Evolutionary conservation across 2,888 invertebrate species (phyloP), one percentile per base, ranked within the genome.

Genomic region (Miltochrista miniata): DNA sequence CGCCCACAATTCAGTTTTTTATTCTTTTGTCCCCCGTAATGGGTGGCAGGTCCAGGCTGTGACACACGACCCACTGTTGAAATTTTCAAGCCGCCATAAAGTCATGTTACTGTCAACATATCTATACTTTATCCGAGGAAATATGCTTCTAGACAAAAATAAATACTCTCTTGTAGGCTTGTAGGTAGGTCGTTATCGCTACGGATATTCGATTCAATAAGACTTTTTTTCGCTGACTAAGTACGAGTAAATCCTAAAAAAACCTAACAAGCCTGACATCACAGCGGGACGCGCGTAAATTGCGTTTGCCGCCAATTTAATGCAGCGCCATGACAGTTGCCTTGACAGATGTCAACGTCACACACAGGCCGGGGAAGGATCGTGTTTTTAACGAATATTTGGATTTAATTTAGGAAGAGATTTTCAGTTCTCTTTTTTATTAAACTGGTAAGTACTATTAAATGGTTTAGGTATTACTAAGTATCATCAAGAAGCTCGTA

Each of bases 261-360:
- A 48, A 43, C 3, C 38, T 48, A 36, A 48, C 41, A 40, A 47
- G 43, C 10, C 37, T 18, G n/a, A 43, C 24, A 49, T 43, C 51
- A 53, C 51, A 52, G 58, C 47, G n/a, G 47, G 47, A 43, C 33
- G 45, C 51, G 43, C 45, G 54, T 49, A 58, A 61, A 66, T 63
- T 60, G 56, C 36, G 59, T 54, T 56, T 62, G 45, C 56, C 66
- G 62, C 58, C 60, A 65, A 67, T 68, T 64, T 63, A 51, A 45
- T 53, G 46, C 35, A 56, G 42, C 46, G 54, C 58, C 62, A 68
- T 65, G 58, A 59, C 59, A 55, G 51, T 64, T 40, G 52, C 51
- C 56, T 48, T 68, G 68, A 68, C 69, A 68, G 64, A 61, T 68
- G 69, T 65, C 67, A 68, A 56, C 54, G 56, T 56, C 60, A 63